Evolutionary conservation across 2,113 vertebrate genomes (phyloP), one percentile per base, ranked within the genome.

Genomic region (Orientallactaga bullata): DNA sequence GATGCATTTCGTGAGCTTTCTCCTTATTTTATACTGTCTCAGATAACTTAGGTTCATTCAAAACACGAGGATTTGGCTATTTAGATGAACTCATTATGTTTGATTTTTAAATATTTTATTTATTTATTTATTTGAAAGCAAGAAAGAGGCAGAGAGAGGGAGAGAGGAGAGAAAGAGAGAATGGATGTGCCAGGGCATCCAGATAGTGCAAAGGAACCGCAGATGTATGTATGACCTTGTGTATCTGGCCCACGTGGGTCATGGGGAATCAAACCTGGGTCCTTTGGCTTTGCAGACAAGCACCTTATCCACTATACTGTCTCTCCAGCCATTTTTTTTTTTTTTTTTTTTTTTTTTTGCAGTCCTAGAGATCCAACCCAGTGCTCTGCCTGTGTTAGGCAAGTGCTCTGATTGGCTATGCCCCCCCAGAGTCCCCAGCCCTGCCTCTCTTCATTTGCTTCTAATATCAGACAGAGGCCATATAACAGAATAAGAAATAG

Each of bases 381-480:
- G 32, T 9, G 26, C 24, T 10, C 5, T 72, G 24, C 3, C 21
- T 47, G 35, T n/a, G 17, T 17, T 63, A 51, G 26, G 8, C 15
- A 81, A 37, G 17, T 7, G 5, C 30, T 55, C 35, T 26, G 4
- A 28, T 21, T 39, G 35, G 1, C 66, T 10, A 28, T 0, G 20
- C 10, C 7, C 13, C 7, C 13, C 37, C 6, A 42, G 20, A 55
- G 11, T 55, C 55, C 55, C 58, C 20, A 65, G 60, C 20, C 1
- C 9, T 69, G 4, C 7, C 21, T 82, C 23, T 42, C 18, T 91
- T 93, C 61, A 58, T 92, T 93, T 88, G 55, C 24, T 84, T 2
- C 39, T 90, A 84, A 26, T 69, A 78, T 47, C 6, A 88, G n/a
- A 24, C 21, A 90, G 61, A 93, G 12, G 35, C 20, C 9, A 95